Evolutionary conservation across 2,888 invertebrate species (phyloP), one percentile per base, ranked within the genome.

Genomic region (Apotomis turbidana): DNA sequence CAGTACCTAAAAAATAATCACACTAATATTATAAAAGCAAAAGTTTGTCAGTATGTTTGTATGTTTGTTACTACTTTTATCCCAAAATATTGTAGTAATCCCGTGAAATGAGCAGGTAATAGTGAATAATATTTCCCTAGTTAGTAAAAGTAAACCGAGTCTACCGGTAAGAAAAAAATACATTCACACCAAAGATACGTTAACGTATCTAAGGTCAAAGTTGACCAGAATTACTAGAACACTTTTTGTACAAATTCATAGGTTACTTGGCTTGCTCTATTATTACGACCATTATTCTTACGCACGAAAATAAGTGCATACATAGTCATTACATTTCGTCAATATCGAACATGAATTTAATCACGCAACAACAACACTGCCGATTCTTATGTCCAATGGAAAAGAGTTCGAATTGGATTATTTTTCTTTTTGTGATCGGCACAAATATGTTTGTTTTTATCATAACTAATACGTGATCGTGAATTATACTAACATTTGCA

Each of bases 301-400:
- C 78, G 83, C 81, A 80, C 82, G 82, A 84, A 81, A 82, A 82
- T 83, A 85, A 86, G 83, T 87, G 85, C 83, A 83, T 81, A 80
- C 80, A 78, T 86, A 82, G 87, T 86, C 84, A 89, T 88, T 88
- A 88, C 80, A 78, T 78, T 81, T 80, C 81, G 81, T 82, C 80
- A 78, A 80, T 78, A 77, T 79, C 78, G 79, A 80, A 80, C 80
- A 77, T 76, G 75, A 81, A 80, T 81, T 79, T 80, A 78, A 77
- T 75, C 75, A 71, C 71, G 71, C 71, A 62, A 78, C 72, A 75
- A 77, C 76, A 74, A 70, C 78, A 77, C 15, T 13, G 77, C 75
- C 73, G 69, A 68, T 75, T 77, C 59, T 77, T 76, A 77, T 27
- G 51, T n/a, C 64, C 74, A 73, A 59, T 60, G 52, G 54, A 46